Conservation (phyloP, 2,888 invertebrate species). For the Amaurobius ferox region DNA sequence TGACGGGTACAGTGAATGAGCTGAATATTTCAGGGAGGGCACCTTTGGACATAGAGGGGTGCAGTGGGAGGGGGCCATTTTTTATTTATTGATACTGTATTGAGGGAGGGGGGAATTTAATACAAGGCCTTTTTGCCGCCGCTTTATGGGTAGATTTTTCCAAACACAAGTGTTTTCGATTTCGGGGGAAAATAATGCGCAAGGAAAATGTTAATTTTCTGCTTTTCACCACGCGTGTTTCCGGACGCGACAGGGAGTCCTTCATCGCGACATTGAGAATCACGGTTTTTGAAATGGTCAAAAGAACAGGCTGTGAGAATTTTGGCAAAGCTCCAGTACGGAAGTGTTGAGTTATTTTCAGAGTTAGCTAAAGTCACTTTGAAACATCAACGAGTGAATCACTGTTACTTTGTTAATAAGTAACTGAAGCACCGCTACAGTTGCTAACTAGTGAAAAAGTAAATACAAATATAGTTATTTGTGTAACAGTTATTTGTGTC, state of each 20-base stretch:
- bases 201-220: constrained; percentile 13
- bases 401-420: too few species aligned
- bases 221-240: not conserved
- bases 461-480: too few species aligned
- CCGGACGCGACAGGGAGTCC: not conserved
- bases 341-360: too few species aligned
- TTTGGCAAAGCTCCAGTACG: too few species aligned
- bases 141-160: constrained; percentile 13
- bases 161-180: not conserved
- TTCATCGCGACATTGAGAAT: not conserved
- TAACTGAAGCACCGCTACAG: too few species aligned
- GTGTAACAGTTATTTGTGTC: too few species aligned
- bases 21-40: constrained; percentile 9
- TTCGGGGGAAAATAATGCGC: not conserved
- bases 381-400: too few species aligned
- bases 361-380: too few species aligned
- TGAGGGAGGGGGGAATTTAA: constrained; percentile 1
- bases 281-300: not conserved
- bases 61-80: not conserved
- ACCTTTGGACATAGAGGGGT: constrained; percentile 7
- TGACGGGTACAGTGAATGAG: not conserved
- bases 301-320: not conserved
- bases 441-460: too few species aligned
- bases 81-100: not conserved
- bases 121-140: not conserved